A percentile compares a stretch with the other conserved stretches of the same genome.
phyloP scores from a whole-genome alignment of 1,140 invertebrate genomes.

The Rhopalosiphum maidis region DNA sequence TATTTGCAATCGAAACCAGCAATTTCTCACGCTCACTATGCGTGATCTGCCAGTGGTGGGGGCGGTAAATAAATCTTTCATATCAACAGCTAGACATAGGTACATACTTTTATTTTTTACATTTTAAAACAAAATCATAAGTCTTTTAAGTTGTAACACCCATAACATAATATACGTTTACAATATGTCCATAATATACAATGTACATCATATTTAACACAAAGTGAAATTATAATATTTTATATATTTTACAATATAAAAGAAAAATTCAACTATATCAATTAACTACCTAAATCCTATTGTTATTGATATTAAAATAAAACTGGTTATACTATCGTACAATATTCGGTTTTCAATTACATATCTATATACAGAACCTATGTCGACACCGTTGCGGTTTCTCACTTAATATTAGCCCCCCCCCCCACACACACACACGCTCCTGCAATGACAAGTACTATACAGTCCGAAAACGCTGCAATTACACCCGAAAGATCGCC shows the following conservation, averaged over 20 bases:
- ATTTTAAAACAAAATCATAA: not conserved
- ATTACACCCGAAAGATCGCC: conserved; percentile 51
- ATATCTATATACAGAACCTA: not conserved
- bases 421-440: no score
- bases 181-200: not conserved
- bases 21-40: conserved; percentile 28
- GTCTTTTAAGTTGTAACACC: not conserved
- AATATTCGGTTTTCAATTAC: not conserved
- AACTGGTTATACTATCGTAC: not conserved
- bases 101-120: not conserved
- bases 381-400: not conserved
- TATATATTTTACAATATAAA: not conserved
- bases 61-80: not conserved
- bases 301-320: not conserved
- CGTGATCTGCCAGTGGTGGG: not conserved
- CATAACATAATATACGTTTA: not conserved
- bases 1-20: conserved; percentile 4
- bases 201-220: not conserved
- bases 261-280: not conserved
- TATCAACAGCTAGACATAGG: not conserved
- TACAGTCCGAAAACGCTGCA: conserved; percentile 40
- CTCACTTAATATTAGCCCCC: not conserved
- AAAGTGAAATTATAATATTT: no score
- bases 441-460: not conserved
- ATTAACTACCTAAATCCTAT: not conserved